phyloP scores from a whole-genome alignment of 2,797 vertebrate genomes.

The Clamator glandarius region DNA sequence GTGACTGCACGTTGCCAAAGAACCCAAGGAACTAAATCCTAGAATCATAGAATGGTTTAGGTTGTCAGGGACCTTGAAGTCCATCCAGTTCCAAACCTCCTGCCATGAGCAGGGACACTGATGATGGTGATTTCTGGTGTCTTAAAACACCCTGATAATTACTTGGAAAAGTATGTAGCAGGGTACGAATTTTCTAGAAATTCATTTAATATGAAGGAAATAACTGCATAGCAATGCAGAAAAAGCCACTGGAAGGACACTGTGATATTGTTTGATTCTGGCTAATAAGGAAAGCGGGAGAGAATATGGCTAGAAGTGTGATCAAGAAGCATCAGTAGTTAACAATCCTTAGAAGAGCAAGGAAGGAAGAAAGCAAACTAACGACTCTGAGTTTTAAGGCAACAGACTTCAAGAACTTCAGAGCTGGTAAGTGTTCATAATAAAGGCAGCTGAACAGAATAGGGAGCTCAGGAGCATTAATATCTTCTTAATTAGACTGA shows the following conservation, averaged over 20 bases:
- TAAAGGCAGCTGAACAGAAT: neutral
- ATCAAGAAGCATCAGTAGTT: neutral
- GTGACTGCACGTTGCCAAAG: too few relatives aligned
- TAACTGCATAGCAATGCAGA: neutral
- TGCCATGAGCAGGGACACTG: too few relatives aligned
- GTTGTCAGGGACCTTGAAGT: too few relatives aligned
- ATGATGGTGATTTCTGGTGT: neutral
- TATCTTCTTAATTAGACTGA: neutral
- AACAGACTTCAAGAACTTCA: neutral
- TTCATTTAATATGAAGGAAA: neutral
- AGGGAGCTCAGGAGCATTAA: neutral
- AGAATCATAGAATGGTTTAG: too few relatives aligned
- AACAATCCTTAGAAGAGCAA: neutral
- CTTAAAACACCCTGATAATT: neutral
- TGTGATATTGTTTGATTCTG: neutral
- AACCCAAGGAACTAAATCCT: neutral
- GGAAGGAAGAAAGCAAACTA: neutral
- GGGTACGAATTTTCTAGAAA: neutral
- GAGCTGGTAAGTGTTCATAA: neutral
- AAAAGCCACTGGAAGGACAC: neutral
- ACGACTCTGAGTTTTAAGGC: neutral
- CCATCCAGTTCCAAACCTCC: too few relatives aligned
- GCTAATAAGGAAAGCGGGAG: neutral
- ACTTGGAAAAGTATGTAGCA: neutral
- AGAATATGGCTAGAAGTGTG: neutral